phyloP scores from a whole-genome alignment of 2,888 invertebrate species.

The Luffia ferchaultella region DNA sequence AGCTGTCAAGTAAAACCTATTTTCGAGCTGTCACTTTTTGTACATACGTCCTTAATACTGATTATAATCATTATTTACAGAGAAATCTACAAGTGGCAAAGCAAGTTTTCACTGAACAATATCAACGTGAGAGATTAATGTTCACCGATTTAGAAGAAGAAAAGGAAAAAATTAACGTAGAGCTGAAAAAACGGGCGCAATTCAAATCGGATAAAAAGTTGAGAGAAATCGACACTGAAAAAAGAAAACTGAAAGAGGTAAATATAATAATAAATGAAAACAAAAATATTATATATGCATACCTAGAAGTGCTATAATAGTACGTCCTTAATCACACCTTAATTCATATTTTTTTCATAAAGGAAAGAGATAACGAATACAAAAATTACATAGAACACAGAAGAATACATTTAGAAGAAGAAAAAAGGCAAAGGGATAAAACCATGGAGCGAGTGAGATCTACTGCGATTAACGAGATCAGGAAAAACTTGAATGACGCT shows the following conservation, averaged over 20 bases:
- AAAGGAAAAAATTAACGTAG: slow-evolving; percentile 26
- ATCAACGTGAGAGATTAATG: slow-evolving; percentile 29
- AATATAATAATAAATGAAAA: no score
- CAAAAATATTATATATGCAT: background rate
- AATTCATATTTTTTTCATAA: slow-evolving; percentile 10
- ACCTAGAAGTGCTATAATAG: background rate
- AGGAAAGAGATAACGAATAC: slow-evolving; percentile 44
- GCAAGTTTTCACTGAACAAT: slow-evolving; percentile 31
- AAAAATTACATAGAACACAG: slow-evolving; percentile 29
- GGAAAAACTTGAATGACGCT: slow-evolving; percentile 29
- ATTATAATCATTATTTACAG: slow-evolving; percentile 23
- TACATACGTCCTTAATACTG: no score
- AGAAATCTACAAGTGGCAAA: slow-evolving; percentile 36
- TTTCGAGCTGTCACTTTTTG: no score
- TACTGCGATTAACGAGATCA: slow-evolving; percentile 32
- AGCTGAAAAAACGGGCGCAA: slow-evolving; percentile 32
- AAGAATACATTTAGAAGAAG: slow-evolving; percentile 25
- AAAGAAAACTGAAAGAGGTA: slow-evolving; percentile 30
- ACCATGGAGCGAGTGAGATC: slow-evolving; percentile 37
- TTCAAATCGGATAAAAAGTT: slow-evolving; percentile 27
- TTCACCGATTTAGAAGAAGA: slow-evolving; percentile 29
- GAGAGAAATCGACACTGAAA: slow-evolving; percentile 25
- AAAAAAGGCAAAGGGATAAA: slow-evolving; percentile 25
- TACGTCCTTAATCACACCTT: no score
- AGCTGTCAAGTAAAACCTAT: no score